Base-by-base conservation (phyloP, 2,888 invertebrate genomes). In the Eristalis tenax region DNA sequence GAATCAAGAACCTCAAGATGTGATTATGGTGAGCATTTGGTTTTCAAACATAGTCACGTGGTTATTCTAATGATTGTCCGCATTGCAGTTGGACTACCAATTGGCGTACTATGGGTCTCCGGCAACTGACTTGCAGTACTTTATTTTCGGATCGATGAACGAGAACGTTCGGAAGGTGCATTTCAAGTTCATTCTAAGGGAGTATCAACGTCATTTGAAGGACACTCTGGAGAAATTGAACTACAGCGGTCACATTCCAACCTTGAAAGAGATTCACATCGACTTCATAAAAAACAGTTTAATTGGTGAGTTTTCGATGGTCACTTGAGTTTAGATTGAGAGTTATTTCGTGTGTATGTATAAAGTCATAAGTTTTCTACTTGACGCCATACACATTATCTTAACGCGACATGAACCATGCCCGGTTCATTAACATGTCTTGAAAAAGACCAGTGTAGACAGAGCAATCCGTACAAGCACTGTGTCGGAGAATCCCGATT, bases 91-190 rank as follows among this genome's bases (percentile, higher is more conserved):
- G 56, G 93, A 93, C 88, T 93, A 91, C 79, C 93, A 93, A 81
- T 82, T 93, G 80, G 90, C 92, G 0, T 92, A 92, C 83, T 92
- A 91, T 82, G 93, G 93, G 1, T 92, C 92, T 2, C 92, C 92
- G 3, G 92, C 92, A 2, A 90, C 92, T n/a, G 93, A 93, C 83
- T 89, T 93, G 0, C 92, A 91, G 88, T 93, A 93, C 66, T 91
- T 93, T 23, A 66, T 93, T 0, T 93, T 90, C 79, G 92, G 92
- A 11, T 92, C 93, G 0, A 43, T 93, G 4, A 92, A 92, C 82
- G 93, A 93, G 78, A 92, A 92, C 83, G 91, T 93, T 0, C 91
- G 93, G 5, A 92, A 92, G 71, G 90, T 91, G 2, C 92, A 92
- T 88, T 91, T 90, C 6, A 92, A 93, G 63, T 92, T 89, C 75